Conservation (phyloP, 2,888 invertebrate genomes). For the Drosophila bunnanda region DNA sequence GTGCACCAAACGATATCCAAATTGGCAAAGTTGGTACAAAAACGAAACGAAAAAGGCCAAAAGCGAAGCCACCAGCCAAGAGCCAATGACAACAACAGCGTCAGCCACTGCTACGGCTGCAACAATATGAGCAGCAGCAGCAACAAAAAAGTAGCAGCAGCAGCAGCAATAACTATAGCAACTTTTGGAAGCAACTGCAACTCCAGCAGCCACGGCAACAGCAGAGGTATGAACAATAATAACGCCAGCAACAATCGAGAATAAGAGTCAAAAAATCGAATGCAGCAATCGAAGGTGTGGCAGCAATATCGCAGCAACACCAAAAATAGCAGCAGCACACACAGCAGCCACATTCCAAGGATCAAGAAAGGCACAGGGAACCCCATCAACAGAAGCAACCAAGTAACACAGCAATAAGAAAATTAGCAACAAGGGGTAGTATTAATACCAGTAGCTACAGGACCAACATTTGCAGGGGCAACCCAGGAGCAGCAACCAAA, state of each 20-base stretch:
- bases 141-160: neutral
- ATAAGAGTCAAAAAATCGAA: neutral
- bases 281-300: neutral
- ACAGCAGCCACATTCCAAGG: neutral
- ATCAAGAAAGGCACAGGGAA: neutral
- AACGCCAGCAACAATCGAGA: neutral
- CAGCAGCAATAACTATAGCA: conserved; percentile 3
- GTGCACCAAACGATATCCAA: conserved; percentile 59
- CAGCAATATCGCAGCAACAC: neutral
- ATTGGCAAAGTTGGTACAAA: conserved; percentile 78
- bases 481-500: conserved; percentile 6
- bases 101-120: neutral
- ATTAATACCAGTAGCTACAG: neutral
- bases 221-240: conserved; percentile 7
- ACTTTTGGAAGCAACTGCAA: neutral
- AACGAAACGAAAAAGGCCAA: conserved; percentile 45
- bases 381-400: too few species aligned
- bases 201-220: conserved; percentile 11
- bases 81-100: conserved; percentile 25
- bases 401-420: neutral
- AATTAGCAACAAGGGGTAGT: neutral
- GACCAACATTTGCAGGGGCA: neutral
- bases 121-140: conserved; percentile 5
- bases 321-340: neutral
- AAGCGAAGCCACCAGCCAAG: conserved; percentile 12